phyloP scores from a whole-genome alignment of 2,113 vertebrate genomes.

The Psittacus erithacus region DNA sequence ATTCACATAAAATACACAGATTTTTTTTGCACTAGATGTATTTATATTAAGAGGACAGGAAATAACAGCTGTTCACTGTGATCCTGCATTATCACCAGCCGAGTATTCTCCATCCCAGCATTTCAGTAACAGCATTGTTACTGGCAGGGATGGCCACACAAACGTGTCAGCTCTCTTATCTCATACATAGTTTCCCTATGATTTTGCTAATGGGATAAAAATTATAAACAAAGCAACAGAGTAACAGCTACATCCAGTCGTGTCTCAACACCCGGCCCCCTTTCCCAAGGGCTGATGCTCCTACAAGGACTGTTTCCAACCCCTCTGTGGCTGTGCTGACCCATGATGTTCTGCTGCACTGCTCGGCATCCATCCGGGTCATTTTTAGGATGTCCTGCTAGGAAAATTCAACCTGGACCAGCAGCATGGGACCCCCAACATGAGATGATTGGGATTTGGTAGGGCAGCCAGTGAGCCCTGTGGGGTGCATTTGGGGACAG shows the following conservation, averaged over 20 bases:
- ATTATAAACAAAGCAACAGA: neutral
- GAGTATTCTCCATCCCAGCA: neutral
- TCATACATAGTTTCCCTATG: neutral
- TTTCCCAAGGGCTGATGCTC: neutral
- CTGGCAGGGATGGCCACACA: neutral
- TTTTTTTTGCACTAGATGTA: neutral
- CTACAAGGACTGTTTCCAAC: neutral
- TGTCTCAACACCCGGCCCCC: neutral
- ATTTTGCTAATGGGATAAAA: neutral
- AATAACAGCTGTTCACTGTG: neutral
- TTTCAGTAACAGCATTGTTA: slow-evolving; percentile 1
- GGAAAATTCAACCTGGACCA: neutral
- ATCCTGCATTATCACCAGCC: neutral
- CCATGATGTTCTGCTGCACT: fast-evolving
- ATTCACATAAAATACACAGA: neutral
- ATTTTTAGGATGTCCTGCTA: neutral
- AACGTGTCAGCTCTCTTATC: neutral
- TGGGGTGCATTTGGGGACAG: slow-evolving; percentile 10
- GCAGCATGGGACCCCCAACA: fast-evolving
- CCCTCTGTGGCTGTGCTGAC: neutral
- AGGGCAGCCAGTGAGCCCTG: neutral
- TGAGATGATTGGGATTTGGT: fast-evolving
- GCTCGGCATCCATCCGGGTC: neutral
- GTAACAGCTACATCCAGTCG: neutral
- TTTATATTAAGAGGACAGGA: neutral